These are phyloP conservation scores for Calliopsis andreniformis DNA, from an alignment of 1,140 invertebrate species.

Conservation along the genomic window DNA sequence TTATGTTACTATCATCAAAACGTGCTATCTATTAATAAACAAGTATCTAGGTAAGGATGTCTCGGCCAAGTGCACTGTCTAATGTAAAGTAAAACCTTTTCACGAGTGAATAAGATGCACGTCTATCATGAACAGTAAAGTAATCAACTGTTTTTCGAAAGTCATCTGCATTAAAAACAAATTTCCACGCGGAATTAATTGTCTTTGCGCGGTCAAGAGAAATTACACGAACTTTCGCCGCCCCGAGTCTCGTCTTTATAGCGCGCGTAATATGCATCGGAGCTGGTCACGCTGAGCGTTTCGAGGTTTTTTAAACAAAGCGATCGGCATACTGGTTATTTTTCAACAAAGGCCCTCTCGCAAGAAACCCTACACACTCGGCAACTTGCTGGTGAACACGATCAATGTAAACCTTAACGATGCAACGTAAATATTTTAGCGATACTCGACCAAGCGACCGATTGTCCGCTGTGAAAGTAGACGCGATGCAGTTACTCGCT, in stretches of 20 bases:
- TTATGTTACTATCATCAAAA: no score
- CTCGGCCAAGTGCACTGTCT: no score
- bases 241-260: background rate
- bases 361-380: background rate
- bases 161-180: background rate
- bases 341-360: background rate
- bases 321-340: background rate
- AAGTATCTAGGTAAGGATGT: no score
- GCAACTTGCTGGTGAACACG: background rate
- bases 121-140: constrained; percentile 3
- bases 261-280: constrained; percentile 5
- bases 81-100: no score
- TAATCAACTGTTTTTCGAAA: constrained; percentile 1
- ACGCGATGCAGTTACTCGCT: constrained; percentile 10
- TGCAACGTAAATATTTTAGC: constrained; percentile 1
- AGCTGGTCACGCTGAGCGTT: no score
- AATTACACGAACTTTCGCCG: constrained; percentile 9
- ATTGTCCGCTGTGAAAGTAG: constrained; percentile 1
- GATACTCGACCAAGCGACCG: background rate
- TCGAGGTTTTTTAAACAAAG: background rate
- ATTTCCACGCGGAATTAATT: constrained; percentile 15
- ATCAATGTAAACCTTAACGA: constrained; percentile 2
- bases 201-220: background rate
- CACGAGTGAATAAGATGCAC: background rate
- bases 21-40: no score